Conservation (phyloP, 2,797 vertebrate genomes). For the Benthosema pterotum region DNA sequence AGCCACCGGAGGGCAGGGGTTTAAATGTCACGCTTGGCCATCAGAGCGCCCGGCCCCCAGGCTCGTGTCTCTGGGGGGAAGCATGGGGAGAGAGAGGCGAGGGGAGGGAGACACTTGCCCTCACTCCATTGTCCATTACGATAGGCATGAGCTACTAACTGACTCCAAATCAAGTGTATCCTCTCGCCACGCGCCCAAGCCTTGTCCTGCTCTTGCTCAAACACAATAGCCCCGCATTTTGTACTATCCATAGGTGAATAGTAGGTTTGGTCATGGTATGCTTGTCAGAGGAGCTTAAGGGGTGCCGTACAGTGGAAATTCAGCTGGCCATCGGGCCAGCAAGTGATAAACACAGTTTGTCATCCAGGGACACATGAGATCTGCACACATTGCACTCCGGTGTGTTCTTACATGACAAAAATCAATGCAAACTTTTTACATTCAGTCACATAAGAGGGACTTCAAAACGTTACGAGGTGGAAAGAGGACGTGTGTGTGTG, state of each 20-base stretch:
- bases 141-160: conserved; percentile 79
- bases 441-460: conserved; percentile 54
- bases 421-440: conserved; percentile 68
- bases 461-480: conserved; percentile 37
- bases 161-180: conserved; percentile 79
- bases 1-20: conserved; percentile 77
- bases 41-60: conserved; percentile 76
- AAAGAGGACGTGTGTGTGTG: conserved; percentile 1
- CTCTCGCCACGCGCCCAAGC: conserved; percentile 73
- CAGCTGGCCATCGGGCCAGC: conserved; percentile 60
- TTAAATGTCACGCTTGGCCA: conserved; percentile 84
- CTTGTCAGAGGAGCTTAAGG: conserved; percentile 65
- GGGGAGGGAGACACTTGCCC: conserved; percentile 73
- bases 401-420: conserved; percentile 56
- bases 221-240: conserved; percentile 70
- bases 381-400: conserved; percentile 43
- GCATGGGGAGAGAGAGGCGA: conserved; percentile 58
- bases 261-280: conserved; percentile 65
- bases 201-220: conserved; percentile 65
- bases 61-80: conserved; percentile 75
- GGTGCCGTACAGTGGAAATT: conserved; percentile 50
- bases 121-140: conserved; percentile 71
- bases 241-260: conserved; percentile 49
- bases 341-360: conserved; percentile 61
- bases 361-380: conserved; percentile 34